Evolutionary conservation across 2,888 invertebrate species (phyloP).

Genomic region (Polydrusus pterygomalis): DNA sequence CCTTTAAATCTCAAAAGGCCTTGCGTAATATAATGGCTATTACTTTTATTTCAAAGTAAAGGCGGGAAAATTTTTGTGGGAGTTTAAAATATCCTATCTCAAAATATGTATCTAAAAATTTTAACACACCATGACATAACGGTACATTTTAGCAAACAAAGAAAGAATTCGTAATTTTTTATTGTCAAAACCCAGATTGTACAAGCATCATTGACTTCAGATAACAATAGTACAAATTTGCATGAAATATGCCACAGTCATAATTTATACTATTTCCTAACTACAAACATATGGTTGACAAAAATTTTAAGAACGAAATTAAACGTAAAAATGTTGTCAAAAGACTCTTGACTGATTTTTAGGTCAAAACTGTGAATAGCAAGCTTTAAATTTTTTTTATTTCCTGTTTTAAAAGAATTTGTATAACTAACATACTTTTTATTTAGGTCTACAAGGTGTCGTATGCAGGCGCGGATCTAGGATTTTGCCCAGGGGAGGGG

Average conservation of each 20-base stretch:
- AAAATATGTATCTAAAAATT: not conserved
- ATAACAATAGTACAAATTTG: slow-evolving; percentile 42
- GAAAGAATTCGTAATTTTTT: slow-evolving; percentile 18
- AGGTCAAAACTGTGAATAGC: not conserved
- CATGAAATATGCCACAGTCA: slow-evolving; percentile 32
- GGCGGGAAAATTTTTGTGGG: not conserved
- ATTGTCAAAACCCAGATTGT: slow-evolving; percentile 31
- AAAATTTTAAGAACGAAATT: slow-evolving; percentile 1
- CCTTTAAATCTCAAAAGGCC: no score
- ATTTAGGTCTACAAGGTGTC: no score
- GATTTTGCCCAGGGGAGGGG: no score
- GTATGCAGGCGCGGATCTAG: no score
- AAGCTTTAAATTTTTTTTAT: no score
- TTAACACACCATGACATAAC: slow-evolving; percentile 23
- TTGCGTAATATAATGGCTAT: no score
- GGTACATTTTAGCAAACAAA: slow-evolving; percentile 18
- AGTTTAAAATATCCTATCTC: not conserved
- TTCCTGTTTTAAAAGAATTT: not conserved
- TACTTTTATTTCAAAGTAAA: no score
- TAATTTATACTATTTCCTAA: slow-evolving; percentile 30
- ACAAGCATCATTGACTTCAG: slow-evolving; percentile 13
- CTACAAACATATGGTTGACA: slow-evolving; percentile 25
- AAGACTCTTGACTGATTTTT: not conserved
- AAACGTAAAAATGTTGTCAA: not conserved
- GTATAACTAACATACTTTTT: no score